Percentiles rank a stretch among this genome's conserved stretches.
Evolutionary conservation across 2,888 invertebrate genomes (phyloP).

Genomic region (Erebia palarica): DNA sequence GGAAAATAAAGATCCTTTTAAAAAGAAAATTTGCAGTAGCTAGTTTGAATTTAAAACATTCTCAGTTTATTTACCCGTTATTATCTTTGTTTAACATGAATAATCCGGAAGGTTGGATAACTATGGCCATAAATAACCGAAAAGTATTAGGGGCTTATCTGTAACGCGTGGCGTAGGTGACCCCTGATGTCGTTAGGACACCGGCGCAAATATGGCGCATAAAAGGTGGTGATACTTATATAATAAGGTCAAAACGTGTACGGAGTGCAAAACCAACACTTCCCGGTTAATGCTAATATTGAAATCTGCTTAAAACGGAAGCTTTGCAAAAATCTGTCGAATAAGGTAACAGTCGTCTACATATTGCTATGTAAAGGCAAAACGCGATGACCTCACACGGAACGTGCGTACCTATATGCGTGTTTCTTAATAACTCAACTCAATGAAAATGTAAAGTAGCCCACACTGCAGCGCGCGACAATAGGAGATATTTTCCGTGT

Average conservation of each 20-base stretch:
- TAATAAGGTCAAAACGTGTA: neutral
- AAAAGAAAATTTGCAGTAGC: neutral
- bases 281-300: neutral
- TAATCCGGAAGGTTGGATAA: slow-evolving; percentile 42
- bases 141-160: slow-evolving; percentile 44
- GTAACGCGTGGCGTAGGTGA: slow-evolving; percentile 38
- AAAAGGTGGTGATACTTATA: neutral
- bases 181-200: slow-evolving; percentile 43
- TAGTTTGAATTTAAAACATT: slow-evolving; percentile 23
- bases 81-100: slow-evolving; percentile 38
- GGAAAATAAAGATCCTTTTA: neutral
- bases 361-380: neutral
- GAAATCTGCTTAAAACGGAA: neutral
- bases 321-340: neutral
- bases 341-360: neutral
- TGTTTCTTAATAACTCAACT: too few relatives aligned
- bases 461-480: too few relatives aligned
- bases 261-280: neutral
- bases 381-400: too few relatives aligned
- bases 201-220: slow-evolving; percentile 38
- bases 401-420: too few relatives aligned
- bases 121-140: slow-evolving; percentile 44
- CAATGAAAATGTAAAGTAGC: too few relatives aligned
- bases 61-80: slow-evolving; percentile 31
- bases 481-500: too few relatives aligned